Conservation (phyloP, 92 coral and sea anemone genomes). For the Galaxea fascicularis region DNA sequence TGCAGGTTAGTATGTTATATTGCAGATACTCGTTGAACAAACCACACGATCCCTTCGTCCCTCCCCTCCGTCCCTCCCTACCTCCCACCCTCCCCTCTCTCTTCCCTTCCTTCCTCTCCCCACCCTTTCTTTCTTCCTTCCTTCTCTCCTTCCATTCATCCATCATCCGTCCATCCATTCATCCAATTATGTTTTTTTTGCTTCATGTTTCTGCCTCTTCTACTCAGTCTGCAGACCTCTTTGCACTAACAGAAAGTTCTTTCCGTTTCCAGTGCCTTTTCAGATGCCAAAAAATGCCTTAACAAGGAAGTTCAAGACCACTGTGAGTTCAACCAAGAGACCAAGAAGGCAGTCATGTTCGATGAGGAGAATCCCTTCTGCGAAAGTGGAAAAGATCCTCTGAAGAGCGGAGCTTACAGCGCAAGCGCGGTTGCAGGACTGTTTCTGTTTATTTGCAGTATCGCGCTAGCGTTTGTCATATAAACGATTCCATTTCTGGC, state of each 20-base stretch:
- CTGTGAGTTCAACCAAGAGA: constrained; percentile 12
- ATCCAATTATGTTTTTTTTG: too few species aligned
- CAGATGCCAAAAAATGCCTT: constrained; percentile 36
- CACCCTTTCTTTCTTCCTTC: too few species aligned
- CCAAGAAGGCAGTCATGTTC: constrained; percentile 33
- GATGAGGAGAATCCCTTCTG: constrained; percentile 43
- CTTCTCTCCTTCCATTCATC: too few species aligned
- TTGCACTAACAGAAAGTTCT: not conserved
- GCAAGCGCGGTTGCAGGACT: not conserved
- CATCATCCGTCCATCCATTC: too few species aligned
- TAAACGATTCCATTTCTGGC: not conserved
- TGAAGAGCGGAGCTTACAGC: not conserved
- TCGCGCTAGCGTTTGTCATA: not conserved
- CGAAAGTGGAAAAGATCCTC: constrained; percentile 37
- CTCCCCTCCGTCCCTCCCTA: not conserved
- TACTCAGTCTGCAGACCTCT: too few species aligned
- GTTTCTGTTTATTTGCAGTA: constrained; percentile 1
- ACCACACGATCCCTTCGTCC: too few species aligned
- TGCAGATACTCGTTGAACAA: not conserved
- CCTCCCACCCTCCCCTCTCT: not conserved
- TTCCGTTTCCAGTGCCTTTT: constrained; percentile 31
- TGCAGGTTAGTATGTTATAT: constrained; percentile 28
- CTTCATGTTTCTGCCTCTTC: too few species aligned
- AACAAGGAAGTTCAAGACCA: constrained; percentile 7
- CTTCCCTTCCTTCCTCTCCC: too few species aligned